Percentiles rank a stretch among this genome's conserved stretches.
Conservation (phyloP, 2,113 vertebrate genomes). For the Megaceryle maxima region DNA sequence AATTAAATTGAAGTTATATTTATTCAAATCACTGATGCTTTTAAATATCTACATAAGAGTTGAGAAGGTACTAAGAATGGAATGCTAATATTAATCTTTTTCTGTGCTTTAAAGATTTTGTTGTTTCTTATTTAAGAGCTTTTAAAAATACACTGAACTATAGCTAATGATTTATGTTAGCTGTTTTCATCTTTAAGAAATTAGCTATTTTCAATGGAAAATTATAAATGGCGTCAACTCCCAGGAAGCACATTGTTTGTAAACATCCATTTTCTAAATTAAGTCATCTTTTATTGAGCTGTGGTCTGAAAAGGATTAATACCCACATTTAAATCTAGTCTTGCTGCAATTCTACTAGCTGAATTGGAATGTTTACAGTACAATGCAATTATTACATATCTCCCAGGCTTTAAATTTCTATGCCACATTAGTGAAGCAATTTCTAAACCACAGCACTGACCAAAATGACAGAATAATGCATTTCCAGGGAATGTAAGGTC, state of each 20-base stretch:
- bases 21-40: not conserved
- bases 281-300: not conserved
- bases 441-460: conserved; percentile 33
- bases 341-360: not conserved
- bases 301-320: conserved; percentile 1
- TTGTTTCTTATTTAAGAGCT: not conserved
- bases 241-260: not conserved
- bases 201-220: not conserved
- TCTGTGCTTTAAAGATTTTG: not conserved
- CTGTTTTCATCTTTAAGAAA: not conserved
- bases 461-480: conserved; percentile 56
- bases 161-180: not conserved
- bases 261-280: conserved; percentile 6
- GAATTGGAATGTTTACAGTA: not conserved
- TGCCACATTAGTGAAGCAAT: conserved; percentile 53
- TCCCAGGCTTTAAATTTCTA: conserved; percentile 50
- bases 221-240: not conserved
- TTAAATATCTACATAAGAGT: not conserved
- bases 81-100: not conserved
- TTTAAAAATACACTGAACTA: not conserved
- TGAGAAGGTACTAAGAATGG: not conserved
- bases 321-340: not conserved
- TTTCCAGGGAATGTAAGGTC: conserved; percentile 60
- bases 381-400: not conserved
- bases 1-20: not conserved